Evolutionary conservation across 2,888 invertebrate genomes (phyloP), one percentile per base, ranked within the genome.

Genomic region (Lamellibrachia columna): DNA sequence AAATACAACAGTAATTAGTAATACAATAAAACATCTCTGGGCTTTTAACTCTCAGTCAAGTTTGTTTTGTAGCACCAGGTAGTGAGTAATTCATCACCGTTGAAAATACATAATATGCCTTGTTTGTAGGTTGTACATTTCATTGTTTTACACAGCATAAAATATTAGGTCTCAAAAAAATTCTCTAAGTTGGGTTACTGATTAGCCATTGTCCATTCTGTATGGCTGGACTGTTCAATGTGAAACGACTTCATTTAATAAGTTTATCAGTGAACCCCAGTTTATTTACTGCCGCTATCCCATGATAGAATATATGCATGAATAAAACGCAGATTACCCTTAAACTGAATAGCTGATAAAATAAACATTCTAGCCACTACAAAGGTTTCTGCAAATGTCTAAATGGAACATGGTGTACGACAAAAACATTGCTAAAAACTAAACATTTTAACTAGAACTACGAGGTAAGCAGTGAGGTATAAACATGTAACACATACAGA

Each of bases 311-410:
- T 75, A 75, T 22, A 75, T 15, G 75, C 22, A 75, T 3, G 75
- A 75, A 22, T 22, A 75, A 75, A 75, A 75, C 75, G 75, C 75
- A 75, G n/a, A 75, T 75, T 75, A 75, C 75, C 75, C 75, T 75
- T 15, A 75, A 75, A 75, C 22, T 11, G 75, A 75, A 75, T 75
- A 75, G 75, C 75, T 15, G 75, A 75, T 75, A 75, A 75, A 75
- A 75, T 75, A 75, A 75, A 75, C 75, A 75, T 75, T 75, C 75
- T 75, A 75, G 75, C 75, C 75, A 75, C 75, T 75, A 75, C 22
- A 75, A 75, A 75, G 40, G 40, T 40, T 40, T 40, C 40, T 40
- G 40, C n/a, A 22, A 75, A 75, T 75, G 75, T 75, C 75, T 75
- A 75, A 75, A 75, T 75, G 75, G 75, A 75, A 75, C n/a, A 75